Percentiles rank a stretch among this genome's conserved stretches.
Conservation (phyloP, 2,797 vertebrate species). For the Ataeniobius toweri region DNA sequence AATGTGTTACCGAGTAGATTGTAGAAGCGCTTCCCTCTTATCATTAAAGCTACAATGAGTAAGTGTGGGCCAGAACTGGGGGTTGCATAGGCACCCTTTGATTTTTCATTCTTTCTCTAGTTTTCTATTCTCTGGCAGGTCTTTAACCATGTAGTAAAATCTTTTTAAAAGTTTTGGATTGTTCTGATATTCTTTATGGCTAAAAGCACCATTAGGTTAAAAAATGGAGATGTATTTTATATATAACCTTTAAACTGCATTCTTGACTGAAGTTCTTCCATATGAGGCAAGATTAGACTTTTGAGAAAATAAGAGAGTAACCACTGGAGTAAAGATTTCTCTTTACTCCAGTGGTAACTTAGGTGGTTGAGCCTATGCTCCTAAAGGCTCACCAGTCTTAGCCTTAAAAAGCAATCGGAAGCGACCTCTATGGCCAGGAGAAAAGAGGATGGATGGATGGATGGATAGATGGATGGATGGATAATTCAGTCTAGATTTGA, state of each 20-base stretch:
- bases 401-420: background rate
- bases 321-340: background rate
- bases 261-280: background rate
- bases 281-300: background rate
- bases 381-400: background rate
- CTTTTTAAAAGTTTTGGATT: background rate
- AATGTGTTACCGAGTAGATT: background rate
- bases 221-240: background rate
- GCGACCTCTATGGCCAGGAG: background rate
- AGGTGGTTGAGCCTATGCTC: too few species aligned
- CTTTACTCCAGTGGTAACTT: too few species aligned
- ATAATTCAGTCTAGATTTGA: too few species aligned
- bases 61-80: background rate
- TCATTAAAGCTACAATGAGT: slow-evolving; percentile 6
- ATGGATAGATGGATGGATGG: too few species aligned
- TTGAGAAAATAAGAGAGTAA: background rate
- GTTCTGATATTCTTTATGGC: background rate
- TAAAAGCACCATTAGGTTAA: background rate
- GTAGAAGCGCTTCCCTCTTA: background rate
- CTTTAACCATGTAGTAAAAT: background rate
- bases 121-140: background rate
- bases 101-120: background rate
- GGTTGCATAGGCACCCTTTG: background rate
- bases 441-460: too few species aligned
- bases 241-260: background rate